These are phyloP conservation scores for Clinocottus analis DNA, from an alignment of 2,113 vertebrate species.

Conservation along the genomic window DNA sequence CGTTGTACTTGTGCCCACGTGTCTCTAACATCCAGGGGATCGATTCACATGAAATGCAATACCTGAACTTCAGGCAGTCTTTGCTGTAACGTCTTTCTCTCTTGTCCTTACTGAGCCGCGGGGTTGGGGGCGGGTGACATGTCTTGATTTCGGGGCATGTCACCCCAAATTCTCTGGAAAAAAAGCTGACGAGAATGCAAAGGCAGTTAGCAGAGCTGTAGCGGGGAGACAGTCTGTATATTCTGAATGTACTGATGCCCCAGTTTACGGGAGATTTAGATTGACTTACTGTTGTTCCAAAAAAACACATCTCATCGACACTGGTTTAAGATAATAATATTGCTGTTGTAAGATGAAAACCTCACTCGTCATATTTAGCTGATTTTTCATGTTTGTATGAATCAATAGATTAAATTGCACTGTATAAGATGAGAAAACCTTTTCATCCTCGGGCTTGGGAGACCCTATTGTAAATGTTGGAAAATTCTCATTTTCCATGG, in stretches of 20 bases:
- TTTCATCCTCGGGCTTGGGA: constrained; percentile 11
- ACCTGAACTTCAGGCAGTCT: constrained; percentile 54
- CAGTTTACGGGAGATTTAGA: constrained; percentile 26
- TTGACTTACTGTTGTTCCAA: constrained; percentile 53
- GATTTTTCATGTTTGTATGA: constrained; percentile 51
- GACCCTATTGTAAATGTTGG: constrained; percentile 22
- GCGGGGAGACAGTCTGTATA: constrained; percentile 8
- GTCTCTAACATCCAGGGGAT: constrained; percentile 42
- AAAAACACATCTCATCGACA: constrained; percentile 43
- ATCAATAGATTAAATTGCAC: constrained; percentile 22
- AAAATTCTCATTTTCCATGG: background rate
- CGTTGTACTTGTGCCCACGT: constrained; percentile 58
- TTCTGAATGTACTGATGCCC: constrained; percentile 41
- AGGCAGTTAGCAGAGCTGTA: too few relatives aligned
- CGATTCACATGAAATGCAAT: constrained; percentile 61
- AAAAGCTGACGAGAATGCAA: constrained; percentile 27
- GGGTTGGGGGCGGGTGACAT: background rate
- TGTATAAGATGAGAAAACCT: constrained; percentile 2
- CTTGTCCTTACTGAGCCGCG: background rate
- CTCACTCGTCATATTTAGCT: constrained; percentile 10
- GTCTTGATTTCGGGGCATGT: too few relatives aligned
- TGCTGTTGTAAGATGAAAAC: constrained; percentile 56
- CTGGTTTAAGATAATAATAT: constrained; percentile 35
- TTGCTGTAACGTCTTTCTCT: constrained; percentile 25
- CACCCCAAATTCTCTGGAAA: too few relatives aligned